A percentile compares a stretch with the other conserved stretches of the same genome.
Evolutionary conservation across 2,113 vertebrate genomes (phyloP).

Genomic region (Hippoglossus stenolepis): DNA sequence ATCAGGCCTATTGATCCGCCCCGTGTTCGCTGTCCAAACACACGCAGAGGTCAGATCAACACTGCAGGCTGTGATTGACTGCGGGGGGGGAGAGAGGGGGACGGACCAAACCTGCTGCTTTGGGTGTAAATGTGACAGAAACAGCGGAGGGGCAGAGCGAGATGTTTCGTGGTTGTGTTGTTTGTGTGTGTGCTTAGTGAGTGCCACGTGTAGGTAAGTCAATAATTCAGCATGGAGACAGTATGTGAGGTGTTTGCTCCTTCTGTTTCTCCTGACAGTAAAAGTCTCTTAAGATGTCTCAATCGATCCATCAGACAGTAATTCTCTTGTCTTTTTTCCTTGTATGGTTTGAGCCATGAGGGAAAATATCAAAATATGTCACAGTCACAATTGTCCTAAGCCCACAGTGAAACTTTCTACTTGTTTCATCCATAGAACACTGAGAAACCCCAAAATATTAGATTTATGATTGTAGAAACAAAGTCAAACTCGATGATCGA

Average conservation of each 20-base stretch:
- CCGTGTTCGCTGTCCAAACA: slow-evolving; percentile 71
- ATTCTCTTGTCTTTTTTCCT: neutral
- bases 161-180: neutral
- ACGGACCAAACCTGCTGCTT: neutral
- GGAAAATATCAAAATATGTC: neutral
- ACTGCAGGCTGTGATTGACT: slow-evolving; percentile 49
- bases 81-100: slow-evolving; percentile 2
- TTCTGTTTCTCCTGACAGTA: slow-evolving; percentile 27
- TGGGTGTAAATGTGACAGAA: slow-evolving; percentile 3
- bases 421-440: neutral
- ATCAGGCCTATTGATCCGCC: slow-evolving; percentile 78
- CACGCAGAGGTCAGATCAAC: slow-evolving; percentile 60
- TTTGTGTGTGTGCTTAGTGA: neutral
- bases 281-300: slow-evolving; percentile 23
- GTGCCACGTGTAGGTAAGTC: slow-evolving; percentile 10
- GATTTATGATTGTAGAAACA: no score
- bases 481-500: no score
- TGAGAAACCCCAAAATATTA: neutral
- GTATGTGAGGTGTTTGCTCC: slow-evolving; percentile 30
- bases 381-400: neutral
- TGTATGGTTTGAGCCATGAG: no score
- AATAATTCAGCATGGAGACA: slow-evolving; percentile 42
- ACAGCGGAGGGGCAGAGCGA: neutral
- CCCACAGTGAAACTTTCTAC: neutral
- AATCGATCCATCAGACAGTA: neutral